These are phyloP conservation scores for Piaya cayana DNA, from an alignment of 2,113 vertebrate genomes.

Conservation along the genomic window DNA sequence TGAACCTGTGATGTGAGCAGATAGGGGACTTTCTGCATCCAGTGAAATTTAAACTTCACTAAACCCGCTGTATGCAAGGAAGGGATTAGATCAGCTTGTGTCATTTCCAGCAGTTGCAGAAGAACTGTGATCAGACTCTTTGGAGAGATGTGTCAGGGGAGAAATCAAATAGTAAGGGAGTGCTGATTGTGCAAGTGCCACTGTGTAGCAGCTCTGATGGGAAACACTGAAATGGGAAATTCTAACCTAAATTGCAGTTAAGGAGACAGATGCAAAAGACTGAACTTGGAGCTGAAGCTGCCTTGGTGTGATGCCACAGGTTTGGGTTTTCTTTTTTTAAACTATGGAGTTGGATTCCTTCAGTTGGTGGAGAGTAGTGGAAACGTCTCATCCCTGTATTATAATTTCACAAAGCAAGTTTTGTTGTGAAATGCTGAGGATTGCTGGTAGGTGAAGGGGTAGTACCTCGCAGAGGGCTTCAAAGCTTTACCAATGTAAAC, in stretches of 20 bases:
- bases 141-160: background rate
- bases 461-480: background rate
- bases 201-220: background rate
- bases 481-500: background rate
- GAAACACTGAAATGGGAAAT: background rate
- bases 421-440: background rate
- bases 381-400: background rate
- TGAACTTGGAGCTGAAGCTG: background rate
- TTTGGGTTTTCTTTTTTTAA: background rate
- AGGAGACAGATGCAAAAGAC: background rate
- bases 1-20: background rate
- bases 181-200: background rate
- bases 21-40: background rate
- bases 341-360: too few species aligned
- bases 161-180: background rate
- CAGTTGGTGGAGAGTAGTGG: background rate
- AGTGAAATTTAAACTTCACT: background rate
- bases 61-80: background rate
- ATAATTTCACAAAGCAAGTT: background rate
- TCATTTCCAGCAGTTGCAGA: background rate
- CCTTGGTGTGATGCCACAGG: background rate
- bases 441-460: background rate
- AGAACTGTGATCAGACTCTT: background rate
- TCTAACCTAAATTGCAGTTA: background rate
- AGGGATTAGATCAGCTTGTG: background rate